Evolutionary conservation across 2,888 invertebrate genomes (phyloP), one percentile per base, ranked within the genome.

Genomic region (Trissolcus brochymenae): DNA sequence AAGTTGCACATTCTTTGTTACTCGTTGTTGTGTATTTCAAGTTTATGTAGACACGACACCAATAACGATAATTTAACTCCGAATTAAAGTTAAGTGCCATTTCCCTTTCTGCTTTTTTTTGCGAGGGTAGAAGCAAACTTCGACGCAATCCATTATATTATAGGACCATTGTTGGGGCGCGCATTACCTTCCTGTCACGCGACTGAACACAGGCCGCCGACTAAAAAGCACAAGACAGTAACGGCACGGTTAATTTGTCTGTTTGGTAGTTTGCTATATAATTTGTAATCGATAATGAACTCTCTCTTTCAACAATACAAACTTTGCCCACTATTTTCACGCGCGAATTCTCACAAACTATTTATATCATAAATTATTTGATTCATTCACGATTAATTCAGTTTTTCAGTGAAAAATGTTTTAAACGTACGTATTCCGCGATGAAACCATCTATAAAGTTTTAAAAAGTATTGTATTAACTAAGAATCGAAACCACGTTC

Each of bases 171-270:
- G 82, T 81, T 80, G 80, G 81, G 78, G 80, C 79, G 81, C 71
- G 80, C 78, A 83, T 84, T 84, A 81, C 83, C 80, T 81, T 80
- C 82, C 81, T 83, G 86, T 86, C 87, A 87, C 87, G 87, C 87
- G 84, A 87, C 83, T 80, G 19, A 72, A 65, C 80, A 64, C 68
- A 79, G 65, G 21, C 71, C 76, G 62, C 68, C 57, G 74, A 66
- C 60, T 67, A 57, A 77, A 77, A 78, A 55, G 68, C 66, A 71
- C 71, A 71, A 67, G 77, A 68, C 71, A 75, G 74, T 57, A 62
- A 73, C 73, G 53, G 68, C 73, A 76, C 64, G 67, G 76, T 64
- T 81, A 79, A 80, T 79, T 80, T 74, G 78, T 76, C 76, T 75
- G 72, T 75, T 80, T 70, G 66, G 57, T 74, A 66, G 74, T 77